phyloP scores from a whole-genome alignment of 2,888 invertebrate genomes.

The Orchestes rusci region DNA sequence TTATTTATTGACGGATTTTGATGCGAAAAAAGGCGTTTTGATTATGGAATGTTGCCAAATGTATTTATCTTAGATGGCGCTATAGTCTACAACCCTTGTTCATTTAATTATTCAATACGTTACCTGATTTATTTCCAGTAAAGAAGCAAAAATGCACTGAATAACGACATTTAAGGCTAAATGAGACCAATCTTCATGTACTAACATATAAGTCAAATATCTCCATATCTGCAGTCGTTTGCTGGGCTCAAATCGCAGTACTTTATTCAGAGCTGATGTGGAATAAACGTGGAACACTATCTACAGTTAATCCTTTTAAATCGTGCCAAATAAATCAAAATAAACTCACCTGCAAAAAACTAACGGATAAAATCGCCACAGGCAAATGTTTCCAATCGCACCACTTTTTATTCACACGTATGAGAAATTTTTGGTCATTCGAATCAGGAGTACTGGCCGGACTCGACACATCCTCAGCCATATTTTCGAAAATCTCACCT shows the following conservation, averaged over 20 bases:
- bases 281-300: slow-evolving; percentile 30
- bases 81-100: too few relatives aligned
- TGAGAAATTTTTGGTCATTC: slow-evolving; percentile 33
- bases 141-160: slow-evolving; percentile 53
- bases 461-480: slow-evolving; percentile 10
- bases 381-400: slow-evolving; percentile 29
- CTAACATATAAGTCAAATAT: slow-evolving; percentile 68
- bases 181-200: slow-evolving; percentile 72
- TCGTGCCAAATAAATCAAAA: too few relatives aligned
- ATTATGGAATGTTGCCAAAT: too few relatives aligned
- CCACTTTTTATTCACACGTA: slow-evolving; percentile 31
- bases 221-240: slow-evolving; percentile 70
- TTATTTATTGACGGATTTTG: too few relatives aligned
- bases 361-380: slow-evolving; percentile 35
- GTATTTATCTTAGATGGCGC: too few relatives aligned
- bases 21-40: too few relatives aligned
- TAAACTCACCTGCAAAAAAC: slow-evolving; percentile 37
- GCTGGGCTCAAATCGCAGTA: slow-evolving; percentile 54
- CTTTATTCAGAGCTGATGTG: slow-evolving; percentile 26
- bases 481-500: neutral
- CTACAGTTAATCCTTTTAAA: too few relatives aligned
- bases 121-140: slow-evolving; percentile 60
- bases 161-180: slow-evolving; percentile 68
- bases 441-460: slow-evolving; percentile 36
- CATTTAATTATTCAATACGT: too few relatives aligned